Conservation (phyloP, 2,888 invertebrate species). For the Caenorhabditis plicata region DNA sequence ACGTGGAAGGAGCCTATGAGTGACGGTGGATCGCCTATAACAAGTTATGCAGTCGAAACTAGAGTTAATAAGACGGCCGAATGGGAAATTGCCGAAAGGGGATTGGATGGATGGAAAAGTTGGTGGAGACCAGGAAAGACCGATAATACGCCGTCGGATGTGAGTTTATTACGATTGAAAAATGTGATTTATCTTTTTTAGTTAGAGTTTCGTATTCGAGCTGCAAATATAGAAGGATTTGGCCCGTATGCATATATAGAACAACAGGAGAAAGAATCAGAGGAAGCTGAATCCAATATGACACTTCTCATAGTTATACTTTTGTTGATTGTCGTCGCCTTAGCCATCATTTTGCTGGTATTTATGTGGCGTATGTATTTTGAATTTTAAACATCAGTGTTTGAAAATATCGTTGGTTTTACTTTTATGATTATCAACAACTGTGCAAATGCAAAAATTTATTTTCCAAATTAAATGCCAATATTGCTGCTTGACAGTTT, state of each 20-base stretch:
- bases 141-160: constrained; percentile 16
- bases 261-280: constrained; percentile 29
- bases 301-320: too few relatives aligned
- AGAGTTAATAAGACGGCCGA: constrained; percentile 55
- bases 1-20: constrained; percentile 57
- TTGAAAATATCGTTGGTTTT: constrained; percentile 25
- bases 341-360: constrained; percentile 18
- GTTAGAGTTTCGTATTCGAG: constrained; percentile 58
- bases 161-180: background rate
- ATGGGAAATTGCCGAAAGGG: constrained; percentile 64
- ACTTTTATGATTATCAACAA: background rate
- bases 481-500: too few relatives aligned
- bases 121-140: constrained; percentile 54
- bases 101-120: constrained; percentile 52
- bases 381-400: too few relatives aligned
- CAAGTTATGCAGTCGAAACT: constrained; percentile 61
- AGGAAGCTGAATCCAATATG: constrained; percentile 22
- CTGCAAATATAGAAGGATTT: constrained; percentile 64
- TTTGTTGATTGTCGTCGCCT: too few relatives aligned
- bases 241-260: constrained; percentile 54
- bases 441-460: background rate
- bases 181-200: constrained; percentile 1
- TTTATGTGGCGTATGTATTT: too few relatives aligned
- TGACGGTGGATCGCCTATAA: constrained; percentile 60
- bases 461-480: too few relatives aligned